phyloP scores from a whole-genome alignment of 1,140 invertebrate species.

The Diprion similis region DNA sequence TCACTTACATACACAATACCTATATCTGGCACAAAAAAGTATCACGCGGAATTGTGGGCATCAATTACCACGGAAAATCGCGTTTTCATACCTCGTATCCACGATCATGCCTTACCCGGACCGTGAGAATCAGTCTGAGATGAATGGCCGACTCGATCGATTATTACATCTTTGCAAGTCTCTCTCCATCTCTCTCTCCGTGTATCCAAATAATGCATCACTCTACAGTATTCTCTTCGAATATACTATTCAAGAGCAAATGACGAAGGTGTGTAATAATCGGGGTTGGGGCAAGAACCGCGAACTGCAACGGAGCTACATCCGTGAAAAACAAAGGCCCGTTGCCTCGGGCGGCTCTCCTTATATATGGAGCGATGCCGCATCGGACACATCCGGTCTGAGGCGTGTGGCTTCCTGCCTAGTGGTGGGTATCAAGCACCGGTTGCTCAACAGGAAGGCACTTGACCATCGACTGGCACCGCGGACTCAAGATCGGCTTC shows the following conservation, averaged over 20 bases:
- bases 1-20: too few relatives aligned
- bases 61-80: too few relatives aligned
- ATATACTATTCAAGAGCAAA: conserved; percentile 13
- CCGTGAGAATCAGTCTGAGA: background rate
- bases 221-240: conserved; percentile 6
- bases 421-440: background rate
- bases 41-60: too few relatives aligned
- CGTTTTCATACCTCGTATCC: background rate
- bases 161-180: background rate
- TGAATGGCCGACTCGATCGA: background rate
- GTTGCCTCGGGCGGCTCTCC: conserved; percentile 27
- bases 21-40: too few relatives aligned
- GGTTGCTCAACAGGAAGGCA: background rate
- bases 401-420: conserved; percentile 53
- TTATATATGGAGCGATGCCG: conserved; percentile 30
- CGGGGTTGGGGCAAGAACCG: background rate
- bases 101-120: background rate
- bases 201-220: too few relatives aligned
- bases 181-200: too few relatives aligned
- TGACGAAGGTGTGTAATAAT: background rate
- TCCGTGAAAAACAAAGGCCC: conserved; percentile 33
- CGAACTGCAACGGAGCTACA: background rate
- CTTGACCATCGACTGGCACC: background rate
- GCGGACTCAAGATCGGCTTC: background rate
- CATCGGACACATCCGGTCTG: conserved; percentile 40